Evolutionary conservation across 2,113 vertebrate species (phyloP).

Genomic region (Epinephelus fuscoguttatus): DNA sequence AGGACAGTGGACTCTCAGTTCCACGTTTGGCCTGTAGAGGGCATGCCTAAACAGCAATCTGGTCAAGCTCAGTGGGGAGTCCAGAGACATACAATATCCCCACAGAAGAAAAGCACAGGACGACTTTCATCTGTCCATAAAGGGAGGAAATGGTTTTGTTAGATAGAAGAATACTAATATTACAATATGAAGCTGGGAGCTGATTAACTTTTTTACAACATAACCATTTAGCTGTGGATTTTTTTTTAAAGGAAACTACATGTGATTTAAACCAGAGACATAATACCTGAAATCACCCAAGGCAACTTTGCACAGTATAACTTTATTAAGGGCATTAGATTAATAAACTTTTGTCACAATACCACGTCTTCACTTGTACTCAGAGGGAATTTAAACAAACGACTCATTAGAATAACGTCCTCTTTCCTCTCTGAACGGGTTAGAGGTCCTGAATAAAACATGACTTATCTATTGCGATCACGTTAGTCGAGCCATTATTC

Average conservation of each 20-base stretch:
- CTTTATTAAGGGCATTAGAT: constrained; percentile 32
- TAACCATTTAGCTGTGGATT: background rate
- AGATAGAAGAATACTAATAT: constrained; percentile 58
- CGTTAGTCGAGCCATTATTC: constrained; percentile 89
- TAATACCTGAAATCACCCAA: constrained; percentile 24
- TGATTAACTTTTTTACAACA: constrained; percentile 59
- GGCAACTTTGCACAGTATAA: constrained; percentile 17
- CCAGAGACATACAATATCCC: constrained; percentile 69
- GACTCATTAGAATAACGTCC: constrained; percentile 63
- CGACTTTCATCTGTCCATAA: constrained; percentile 69
- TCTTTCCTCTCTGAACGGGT: constrained; percentile 60
- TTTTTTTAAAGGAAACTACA: background rate
- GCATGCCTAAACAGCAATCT: constrained; percentile 87
- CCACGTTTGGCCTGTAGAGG: constrained; percentile 88
- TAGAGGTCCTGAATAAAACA: constrained; percentile 82
- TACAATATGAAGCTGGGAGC: constrained; percentile 33
- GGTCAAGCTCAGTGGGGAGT: constrained; percentile 62
- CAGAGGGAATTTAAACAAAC: constrained; percentile 66
- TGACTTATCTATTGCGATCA: constrained; percentile 93
- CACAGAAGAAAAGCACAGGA: constrained; percentile 68
- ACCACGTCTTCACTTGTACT: constrained; percentile 28
- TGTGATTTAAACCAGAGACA: constrained; percentile 36
- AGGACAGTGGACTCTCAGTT: constrained; percentile 63
- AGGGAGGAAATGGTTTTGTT: constrained; percentile 68
- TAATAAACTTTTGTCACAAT: constrained; percentile 50